A percentile compares a stretch with the other conserved stretches of the same genome.
Evolutionary conservation across 2,888 invertebrate species (phyloP).

Genomic region (Lasiommata megera): DNA sequence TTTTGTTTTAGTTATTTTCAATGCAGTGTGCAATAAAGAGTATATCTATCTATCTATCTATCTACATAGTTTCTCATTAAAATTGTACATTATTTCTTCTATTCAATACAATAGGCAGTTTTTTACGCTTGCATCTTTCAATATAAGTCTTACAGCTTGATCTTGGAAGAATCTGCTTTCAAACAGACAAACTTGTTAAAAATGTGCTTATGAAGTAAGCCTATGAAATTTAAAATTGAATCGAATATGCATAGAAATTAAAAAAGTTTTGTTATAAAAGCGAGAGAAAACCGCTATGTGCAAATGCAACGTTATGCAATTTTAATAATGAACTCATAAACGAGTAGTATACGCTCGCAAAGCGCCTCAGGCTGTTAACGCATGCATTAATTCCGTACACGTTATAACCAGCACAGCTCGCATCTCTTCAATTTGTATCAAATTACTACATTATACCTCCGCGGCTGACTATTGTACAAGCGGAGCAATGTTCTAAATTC

Average conservation of each 20-base stretch:
- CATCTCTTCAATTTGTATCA: slow-evolving; percentile 5
- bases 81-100: too few relatives aligned
- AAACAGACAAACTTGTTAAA: too few relatives aligned
- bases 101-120: too few relatives aligned
- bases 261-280: neutral
- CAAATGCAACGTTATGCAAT: neutral
- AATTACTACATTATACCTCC: slow-evolving; percentile 2
- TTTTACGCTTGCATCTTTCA: too few relatives aligned
- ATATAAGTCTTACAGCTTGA: too few relatives aligned
- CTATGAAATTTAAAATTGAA: too few relatives aligned
- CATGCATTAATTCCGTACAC: neutral
- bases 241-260: slow-evolving; percentile 41
- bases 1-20: too few relatives aligned
- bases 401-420: neutral
- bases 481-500: neutral
- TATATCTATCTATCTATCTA: too few relatives aligned
- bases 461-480: neutral
- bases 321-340: slow-evolving; percentile 3
- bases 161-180: too few relatives aligned
- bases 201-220: too few relatives aligned
- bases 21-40: too few relatives aligned
- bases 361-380: neutral
- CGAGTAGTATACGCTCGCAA: neutral
- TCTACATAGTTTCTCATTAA: too few relatives aligned
- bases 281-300: neutral